Evolutionary conservation across 1,140 invertebrate species (phyloP), one percentile per base, ranked within the genome.

Genomic region (Ectropis grisescens): DNA sequence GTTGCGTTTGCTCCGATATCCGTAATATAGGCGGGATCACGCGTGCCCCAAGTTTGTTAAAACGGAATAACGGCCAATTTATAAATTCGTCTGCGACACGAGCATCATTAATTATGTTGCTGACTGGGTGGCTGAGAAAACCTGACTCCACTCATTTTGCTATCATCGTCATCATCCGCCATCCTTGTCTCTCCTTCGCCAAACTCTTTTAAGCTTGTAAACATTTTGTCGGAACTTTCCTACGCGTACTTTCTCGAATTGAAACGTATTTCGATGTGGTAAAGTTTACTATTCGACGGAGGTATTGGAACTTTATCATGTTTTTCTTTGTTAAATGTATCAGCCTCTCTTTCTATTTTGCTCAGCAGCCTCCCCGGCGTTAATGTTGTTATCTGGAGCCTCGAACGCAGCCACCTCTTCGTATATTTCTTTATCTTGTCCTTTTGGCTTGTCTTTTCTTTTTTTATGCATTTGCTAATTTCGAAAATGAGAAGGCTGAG

Each of bases 371-470:
- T 76, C 58, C 57, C 60, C 61, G 52, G 67, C 69, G 69, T 80
- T 76, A 80, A 76, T 80, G 70, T 69, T 76, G 71, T 80, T 80
- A 80, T 80, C 75, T 76, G 50, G 55, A 52, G 56, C 56, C 59
- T 65, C 59, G 71, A 57, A 75, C 60, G 75, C 75, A 80, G 67
- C 74, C 74, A 74, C 24, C 24, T 26, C 24, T 76, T 53, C 49
- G 75, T 76, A 80, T 80, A 80, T 80, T 75, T 76, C 68, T 76
- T 80, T 80, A 80, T 80, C 75, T 76, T 76, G 71, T 74, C 65
- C 50, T 40, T 65, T 70, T 65, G 59, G 67, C 58, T 74, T 62
- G 69, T 67, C 67, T 66, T 61, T 58, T 42, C 25, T 33, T 39
- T 28, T 39, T 70, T 67, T 67, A 71, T 67, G 67, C 68, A 68